Base-by-base conservation (phyloP, 2,888 invertebrate genomes). In the Stomorhina lunata region DNA sequence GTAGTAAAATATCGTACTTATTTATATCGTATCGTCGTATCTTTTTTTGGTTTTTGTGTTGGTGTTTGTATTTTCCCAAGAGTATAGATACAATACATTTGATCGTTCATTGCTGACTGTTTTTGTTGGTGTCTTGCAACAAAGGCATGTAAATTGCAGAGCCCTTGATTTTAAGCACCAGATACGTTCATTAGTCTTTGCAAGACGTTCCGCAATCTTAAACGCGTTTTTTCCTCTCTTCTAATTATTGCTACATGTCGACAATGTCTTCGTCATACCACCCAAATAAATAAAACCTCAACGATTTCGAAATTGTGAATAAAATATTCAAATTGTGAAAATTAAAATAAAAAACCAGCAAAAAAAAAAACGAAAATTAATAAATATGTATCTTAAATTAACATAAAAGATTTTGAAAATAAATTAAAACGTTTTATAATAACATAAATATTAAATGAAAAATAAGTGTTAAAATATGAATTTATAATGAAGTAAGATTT, bases 121-220 rank as follows among this genome's bases (percentile, higher is more conserved):
- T n/a, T n/a, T n/a, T 45, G 71, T 9, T 79, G 59, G 66, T 59
- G 57, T 80, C 68, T 53, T 77, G 79, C 71, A 78, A 71, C 69
- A 71, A 68, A 75, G 83, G 85, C 88, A 89, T 88, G 88, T 88
- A 88, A 88, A 89, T 88, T 87, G 88, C 86, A 86, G 87, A 88
- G 88, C 89, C 88, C 90, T 89, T 89, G 89, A 89, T 89, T 88
- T 89, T 87, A 86, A 88, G 87, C 88, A 87, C 84, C 85, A 86
- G 87, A 86, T 87, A 88, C 88, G 86, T 87, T 87, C 85, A 87
- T 81, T 88, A 89, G 90, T 88, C 86, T 87, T 86, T 86, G 87
- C 86, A 88, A 88, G 87, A 87, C 87, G 86, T 87, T 88, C 86
- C 88, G 87, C 86, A 88, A 86, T 87, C 86, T 86, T 86, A 86